Evolutionary conservation across 2,888 invertebrate species (phyloP).

Genomic region (Tinea pellionella): DNA sequence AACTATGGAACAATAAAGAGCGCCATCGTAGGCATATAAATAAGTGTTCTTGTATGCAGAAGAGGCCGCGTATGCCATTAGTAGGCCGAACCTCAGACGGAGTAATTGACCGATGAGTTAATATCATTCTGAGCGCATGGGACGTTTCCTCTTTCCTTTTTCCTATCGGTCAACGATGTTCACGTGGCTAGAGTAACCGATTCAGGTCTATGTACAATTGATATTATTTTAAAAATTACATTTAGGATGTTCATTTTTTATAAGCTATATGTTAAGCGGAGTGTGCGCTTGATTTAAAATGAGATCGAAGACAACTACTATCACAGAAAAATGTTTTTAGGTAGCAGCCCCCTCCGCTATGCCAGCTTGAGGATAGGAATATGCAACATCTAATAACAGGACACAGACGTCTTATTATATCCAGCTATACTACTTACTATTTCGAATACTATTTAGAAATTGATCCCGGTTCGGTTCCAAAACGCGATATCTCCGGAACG

Average conservation of each 20-base stretch:
- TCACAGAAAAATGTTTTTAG: too few relatives aligned
- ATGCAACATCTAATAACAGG: too few relatives aligned
- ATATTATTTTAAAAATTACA: not conserved
- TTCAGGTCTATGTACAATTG: not conserved
- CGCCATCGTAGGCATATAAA: conserved; percentile 55
- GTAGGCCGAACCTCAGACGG: conserved; percentile 53
- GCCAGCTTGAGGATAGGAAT: too few relatives aligned
- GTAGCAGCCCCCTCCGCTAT: too few relatives aligned
- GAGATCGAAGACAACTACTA: too few relatives aligned
- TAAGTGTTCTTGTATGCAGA: conserved; percentile 58
- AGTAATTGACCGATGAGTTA: conserved; percentile 67
- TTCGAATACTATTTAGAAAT: too few relatives aligned
- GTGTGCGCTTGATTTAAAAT: too few relatives aligned
- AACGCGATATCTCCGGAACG: too few relatives aligned
- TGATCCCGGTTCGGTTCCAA: too few relatives aligned
- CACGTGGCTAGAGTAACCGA: conserved; percentile 26
- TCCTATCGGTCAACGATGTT: conserved; percentile 64
- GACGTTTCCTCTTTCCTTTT: conserved; percentile 67
- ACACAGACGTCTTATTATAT: too few relatives aligned
- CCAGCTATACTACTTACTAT: too few relatives aligned
- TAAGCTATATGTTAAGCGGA: too few relatives aligned
- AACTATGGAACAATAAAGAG: conserved; percentile 68
- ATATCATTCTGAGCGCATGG: conserved; percentile 65
- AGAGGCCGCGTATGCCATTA: conserved; percentile 56
- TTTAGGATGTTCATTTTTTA: not conserved